Evolutionary conservation across 2,797 vertebrate species (phyloP), one percentile per base, ranked within the genome.

Genomic region (Tarsius wallacei): DNA sequence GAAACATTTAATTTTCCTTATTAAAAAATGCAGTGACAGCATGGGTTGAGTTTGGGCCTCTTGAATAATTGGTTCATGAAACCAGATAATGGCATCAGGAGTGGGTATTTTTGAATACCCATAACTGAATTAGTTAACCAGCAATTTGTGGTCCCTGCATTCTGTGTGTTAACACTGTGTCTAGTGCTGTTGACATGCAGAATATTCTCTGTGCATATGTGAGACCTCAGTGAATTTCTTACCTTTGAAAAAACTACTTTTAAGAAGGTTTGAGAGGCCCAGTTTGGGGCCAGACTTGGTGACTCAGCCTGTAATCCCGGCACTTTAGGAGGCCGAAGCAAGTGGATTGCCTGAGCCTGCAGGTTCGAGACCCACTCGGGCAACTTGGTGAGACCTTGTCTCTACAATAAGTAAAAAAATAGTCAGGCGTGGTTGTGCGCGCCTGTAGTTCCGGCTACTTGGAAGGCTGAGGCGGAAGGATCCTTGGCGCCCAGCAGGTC

Each of bases 241-340:
- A 31, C 15, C 53, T 93, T 92, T 91, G 76, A 93, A 55, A 94
- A 94, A 61, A 93, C 74, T 93, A 28, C 51, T 94, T 96, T 92
- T 19, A 73, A 96, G 70, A 92, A 94, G 33, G 28, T 90, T 22
- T 61, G 28, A 80, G 84, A 59, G 26, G 49, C 81, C 21, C 36
- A 78, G 7, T 63, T 17, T 42, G 42, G 42, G 42, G 42, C 42
- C 42, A 42, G 42, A 6, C 42, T 42, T 42, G 42, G 42, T 42
- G 5, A 42, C 42, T 42, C 42, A 42, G 42, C 42, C 42, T 42
- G 42, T 42, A 42, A 42, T 42, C 42, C 42, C 42, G 7, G 3
- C 42, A 4, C 42, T 42, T 42, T 42, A 42, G 42, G 42, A 42
- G 42, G 42, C 42, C 42, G 42, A 42, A 6, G 42, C 42, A 6